A percentile compares a stretch with the other conserved stretches of the same genome.
These are phyloP conservation scores for Dendronephthya gigantea DNA, from an alignment of 64 coral and sea anemone species.

Conservation along the genomic window DNA sequence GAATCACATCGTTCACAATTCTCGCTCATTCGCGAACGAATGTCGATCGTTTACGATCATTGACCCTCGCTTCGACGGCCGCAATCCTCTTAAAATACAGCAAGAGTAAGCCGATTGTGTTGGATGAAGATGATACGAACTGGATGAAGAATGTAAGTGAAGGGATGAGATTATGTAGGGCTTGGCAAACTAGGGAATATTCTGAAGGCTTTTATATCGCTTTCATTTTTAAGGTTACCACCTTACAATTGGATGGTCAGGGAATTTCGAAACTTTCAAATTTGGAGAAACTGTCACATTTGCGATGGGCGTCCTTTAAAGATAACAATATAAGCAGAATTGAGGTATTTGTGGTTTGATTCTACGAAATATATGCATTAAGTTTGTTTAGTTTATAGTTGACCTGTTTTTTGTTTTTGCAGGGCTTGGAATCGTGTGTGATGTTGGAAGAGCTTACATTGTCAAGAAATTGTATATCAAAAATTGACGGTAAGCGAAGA, in stretches of 20 bases:
- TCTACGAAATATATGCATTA: too few relatives aligned
- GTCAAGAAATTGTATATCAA: conserved; percentile 86
- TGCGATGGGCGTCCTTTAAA: conserved; percentile 87
- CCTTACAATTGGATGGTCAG: conserved; percentile 75
- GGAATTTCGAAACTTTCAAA: conserved; percentile 77
- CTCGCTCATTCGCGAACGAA: conserved; percentile 88
- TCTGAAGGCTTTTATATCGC: neutral
- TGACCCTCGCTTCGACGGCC: conserved; percentile 69
- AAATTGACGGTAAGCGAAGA: conserved; percentile 67
- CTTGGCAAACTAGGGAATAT: too few relatives aligned
- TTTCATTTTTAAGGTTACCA: conserved; percentile 61
- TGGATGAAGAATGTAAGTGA: conserved; percentile 7
- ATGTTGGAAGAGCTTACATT: conserved; percentile 70
- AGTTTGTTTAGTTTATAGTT: neutral
- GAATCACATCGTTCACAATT: conserved; percentile 74
- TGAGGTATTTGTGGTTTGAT: too few relatives aligned
- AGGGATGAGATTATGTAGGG: too few relatives aligned
- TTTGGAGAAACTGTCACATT: conserved; percentile 70
- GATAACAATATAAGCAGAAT: conserved; percentile 86
- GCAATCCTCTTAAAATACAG: conserved; percentile 48
- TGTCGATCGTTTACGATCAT: conserved; percentile 47
- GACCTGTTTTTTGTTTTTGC: neutral
- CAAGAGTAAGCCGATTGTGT: conserved; percentile 47
- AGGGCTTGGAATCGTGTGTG: conserved; percentile 73
- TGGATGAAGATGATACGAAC: conserved; percentile 59